Conservation (phyloP, 2,797 vertebrate genomes). For the Falco concolor region DNA sequence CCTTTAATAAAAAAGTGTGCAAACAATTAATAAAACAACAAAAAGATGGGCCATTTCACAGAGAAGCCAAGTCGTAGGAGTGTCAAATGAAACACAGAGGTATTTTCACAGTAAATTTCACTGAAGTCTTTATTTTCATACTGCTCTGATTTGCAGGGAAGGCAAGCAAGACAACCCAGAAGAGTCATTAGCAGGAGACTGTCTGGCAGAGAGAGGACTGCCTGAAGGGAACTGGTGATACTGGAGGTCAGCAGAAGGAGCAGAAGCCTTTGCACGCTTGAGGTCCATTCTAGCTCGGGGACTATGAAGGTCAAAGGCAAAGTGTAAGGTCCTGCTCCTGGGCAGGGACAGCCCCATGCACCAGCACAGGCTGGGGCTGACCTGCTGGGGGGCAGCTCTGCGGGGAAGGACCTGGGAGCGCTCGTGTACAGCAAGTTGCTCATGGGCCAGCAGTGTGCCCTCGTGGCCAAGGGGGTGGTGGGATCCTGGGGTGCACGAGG, state of each 20-base stretch:
- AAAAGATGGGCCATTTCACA: not conserved
- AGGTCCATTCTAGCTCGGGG: no score
- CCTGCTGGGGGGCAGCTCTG: no score
- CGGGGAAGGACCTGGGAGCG: no score
- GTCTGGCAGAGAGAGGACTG: not conserved
- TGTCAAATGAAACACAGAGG: not conserved
- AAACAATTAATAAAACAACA: not conserved
- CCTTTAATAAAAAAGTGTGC: no score
- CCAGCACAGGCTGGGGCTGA: no score
- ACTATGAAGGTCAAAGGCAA: no score
- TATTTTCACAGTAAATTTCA: not conserved
- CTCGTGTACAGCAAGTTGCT: no score
- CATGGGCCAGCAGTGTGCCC: no score
- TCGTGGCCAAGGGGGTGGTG: no score
- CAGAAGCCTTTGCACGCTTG: not conserved
- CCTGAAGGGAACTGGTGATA: not conserved
- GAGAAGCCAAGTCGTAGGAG: not conserved
- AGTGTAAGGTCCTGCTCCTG: no score
- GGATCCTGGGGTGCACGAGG: no score
- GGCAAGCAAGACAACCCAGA: not conserved
- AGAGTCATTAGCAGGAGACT: not conserved
- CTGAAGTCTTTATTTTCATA: not conserved
- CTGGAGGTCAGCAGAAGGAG: not conserved
- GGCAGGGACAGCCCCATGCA: no score
- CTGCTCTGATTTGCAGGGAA: not conserved